These are phyloP conservation scores for Mustelus asterias DNA, from an alignment of 2,113 vertebrate species.

Conservation along the genomic window DNA sequence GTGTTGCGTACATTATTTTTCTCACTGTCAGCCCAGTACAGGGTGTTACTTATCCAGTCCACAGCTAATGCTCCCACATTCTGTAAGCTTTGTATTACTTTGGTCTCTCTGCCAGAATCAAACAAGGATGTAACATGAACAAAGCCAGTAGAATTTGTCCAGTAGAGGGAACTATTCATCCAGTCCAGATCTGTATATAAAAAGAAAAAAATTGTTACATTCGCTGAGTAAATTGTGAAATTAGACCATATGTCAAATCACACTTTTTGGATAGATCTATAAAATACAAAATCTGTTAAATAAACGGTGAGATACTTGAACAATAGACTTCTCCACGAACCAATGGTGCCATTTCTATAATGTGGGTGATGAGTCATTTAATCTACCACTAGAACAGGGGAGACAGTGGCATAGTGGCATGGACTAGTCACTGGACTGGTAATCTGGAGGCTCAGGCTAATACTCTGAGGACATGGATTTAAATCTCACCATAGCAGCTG, in stretches of 20 bases:
- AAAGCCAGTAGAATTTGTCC: slow-evolving; percentile 16
- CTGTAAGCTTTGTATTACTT: not conserved
- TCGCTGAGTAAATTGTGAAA: not conserved
- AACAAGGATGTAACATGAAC: not conserved
- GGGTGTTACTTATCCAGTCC: slow-evolving; percentile 13
- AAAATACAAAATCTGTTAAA: not conserved
- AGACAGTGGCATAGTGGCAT: no score
- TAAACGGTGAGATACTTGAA: not conserved
- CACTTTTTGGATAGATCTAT: not conserved
- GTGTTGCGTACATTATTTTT: slow-evolving; percentile 7
- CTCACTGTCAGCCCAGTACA: slow-evolving; percentile 29
- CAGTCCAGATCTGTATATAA: slow-evolving; percentile 39
- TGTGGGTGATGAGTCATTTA: no score
- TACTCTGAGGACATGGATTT: no score
- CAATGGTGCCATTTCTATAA: not conserved
- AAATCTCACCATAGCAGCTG: no score
- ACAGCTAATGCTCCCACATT: not conserved
- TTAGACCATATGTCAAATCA: not conserved
- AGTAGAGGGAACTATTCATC: slow-evolving; percentile 50
- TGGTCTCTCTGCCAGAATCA: slow-evolving; percentile 39
- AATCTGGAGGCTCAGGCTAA: no score
- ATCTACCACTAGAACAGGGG: no score
- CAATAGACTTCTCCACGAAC: not conserved
- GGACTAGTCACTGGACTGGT: no score
- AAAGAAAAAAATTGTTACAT: slow-evolving; percentile 31